Evolutionary conservation across 2,888 invertebrate species (phyloP), one percentile per base, ranked within the genome.

Genomic region (Imbricaverruca yamaguchii): DNA sequence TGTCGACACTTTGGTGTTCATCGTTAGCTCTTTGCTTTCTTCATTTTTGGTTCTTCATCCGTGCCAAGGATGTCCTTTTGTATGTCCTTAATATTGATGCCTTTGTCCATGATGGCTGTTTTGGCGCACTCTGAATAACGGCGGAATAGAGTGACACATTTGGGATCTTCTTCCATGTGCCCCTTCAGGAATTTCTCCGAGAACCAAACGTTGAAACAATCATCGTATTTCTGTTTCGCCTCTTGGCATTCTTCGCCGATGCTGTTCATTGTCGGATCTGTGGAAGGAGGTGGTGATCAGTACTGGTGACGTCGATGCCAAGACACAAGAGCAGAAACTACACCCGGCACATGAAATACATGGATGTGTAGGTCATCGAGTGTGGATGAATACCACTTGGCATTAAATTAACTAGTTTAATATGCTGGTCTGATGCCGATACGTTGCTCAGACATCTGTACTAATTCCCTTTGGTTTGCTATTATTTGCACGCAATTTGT

Each of bases 181-280:
- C 95, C 95, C 89, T 93, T 95, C 80, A 97, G 89, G 88, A 96
- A 97, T 86, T 92, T 91, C 82, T 96, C 95, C n/a, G 94, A 91
- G 89, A 97, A 97, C 97, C 97, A 97, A 83, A 90, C 89, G 88
- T 96, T 95, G 87, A 97, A 97, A 88, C 97, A 97, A 82, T 92
- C 91, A 87, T 97, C 97, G 87, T 97, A 97, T 86, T 94, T 91
- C 85, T 92, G 92, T 88, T 98, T 98, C 83, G 97, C 87, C 84
- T 96, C 94, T 86, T 93, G 96, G 88, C 98, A 98, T 86, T 95
- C 92, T 86, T 93, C 92, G 57, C 95, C 95, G 85, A 98, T 93
- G 87, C 98, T 98, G 87, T 97, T 94, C 97, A 39, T 39, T 39
- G 39, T 39, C 39, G 39, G 39, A 39, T 39, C 39, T 39, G 39